Base-by-base conservation (phyloP, 2,797 vertebrate species). In the Amblyraja radiata region DNA sequence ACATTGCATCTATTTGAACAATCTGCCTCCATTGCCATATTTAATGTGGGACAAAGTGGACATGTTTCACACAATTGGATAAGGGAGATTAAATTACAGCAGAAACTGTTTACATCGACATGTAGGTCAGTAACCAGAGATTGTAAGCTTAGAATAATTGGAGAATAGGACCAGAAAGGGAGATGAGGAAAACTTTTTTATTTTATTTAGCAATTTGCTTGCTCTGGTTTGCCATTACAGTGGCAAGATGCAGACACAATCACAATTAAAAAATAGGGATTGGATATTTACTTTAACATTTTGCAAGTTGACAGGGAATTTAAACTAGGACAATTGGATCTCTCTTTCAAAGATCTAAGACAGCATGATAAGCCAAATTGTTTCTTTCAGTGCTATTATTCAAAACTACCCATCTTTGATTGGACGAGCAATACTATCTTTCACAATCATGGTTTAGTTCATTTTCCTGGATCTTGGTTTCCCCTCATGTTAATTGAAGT, bases 21-120 rank as follows among this genome's bases (percentile, higher is more conserved):
- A 54, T 28, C 39, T 92, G 71, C 39, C 90, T 92, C 90, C 76
- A 36, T 92, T 58, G 39, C 71, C 71, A 54, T 92, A 76, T 76
- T 74, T 74, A 39, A 92, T 76, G 13, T 74, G 71, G 68, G 13
- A 74, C 71, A 92, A 14, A 46, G 25, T 46, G 73, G 90, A n/a
- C 68, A 91, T 46, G 23, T 23, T 92, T 58, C 90, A 92, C 18
- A 46, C 6, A 13, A 73, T 76, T 71, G 39, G 6, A 54, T 92
- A 76, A 76, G 71, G 10, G 14, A 28, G 36, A 92, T 54, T 25
- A 68, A 68, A 32, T 63, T 88, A 58, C 84, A 88, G 28, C n/a
- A 88, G n/a, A 73, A 88, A 74, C 39, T 54, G 28, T 92, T 92
- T 92, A 10, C 84, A 68, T n/a, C 88, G 61, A 4, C 39, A 16